Base-by-base conservation (phyloP, 2,888 invertebrate species). In the Stomorhina lunata region DNA sequence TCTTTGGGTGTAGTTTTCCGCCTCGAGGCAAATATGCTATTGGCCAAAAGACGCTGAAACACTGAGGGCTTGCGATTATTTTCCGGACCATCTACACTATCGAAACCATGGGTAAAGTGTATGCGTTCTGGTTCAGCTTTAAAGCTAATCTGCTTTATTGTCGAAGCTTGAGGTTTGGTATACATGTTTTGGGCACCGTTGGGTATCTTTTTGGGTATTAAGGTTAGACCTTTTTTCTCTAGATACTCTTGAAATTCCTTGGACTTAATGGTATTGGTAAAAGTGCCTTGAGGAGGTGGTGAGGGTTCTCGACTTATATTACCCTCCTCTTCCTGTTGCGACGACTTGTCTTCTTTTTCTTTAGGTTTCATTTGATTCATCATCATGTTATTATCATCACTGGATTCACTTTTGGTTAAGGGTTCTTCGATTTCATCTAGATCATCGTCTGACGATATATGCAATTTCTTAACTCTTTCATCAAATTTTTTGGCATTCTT, bases 401-500 rank as follows among this genome's bases (percentile, higher is more conserved):
- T 90, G 68, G 90, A 90, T 59, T 90, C 89, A 66, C 89, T 90
- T 79, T 90, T 90, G 0, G 90, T 89, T 61, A 91, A 71, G 2
- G 88, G 88, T 17, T 89, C 90, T 40, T 90, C 91, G 12, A 91
- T 88, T 7, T 91, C 91, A 65, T 91, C 91, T 27, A 91, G 85
- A 85, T 91, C 91, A 82, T 90, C 91, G 53, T 91, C 91, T 4
- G 90, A 90, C 45, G 88, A 86, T 20, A 91, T 87, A 53, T 91
- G 88, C 15, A 90, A 81, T 45, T 89, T 89, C 72, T 90, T 91
- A 0, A 90, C 90, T 15, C 91, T 86, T 69, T 90, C 91, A 81
- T 91, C 91, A 68, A 91, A 91, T 75, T 90, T 90, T 83, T 90
- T 91, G 9, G 90, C 91, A 86, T 91, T 91, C 66, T 90, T 87